Base-by-base conservation (phyloP, 2,888 invertebrate genomes). In the Drosophila mimica region DNA sequence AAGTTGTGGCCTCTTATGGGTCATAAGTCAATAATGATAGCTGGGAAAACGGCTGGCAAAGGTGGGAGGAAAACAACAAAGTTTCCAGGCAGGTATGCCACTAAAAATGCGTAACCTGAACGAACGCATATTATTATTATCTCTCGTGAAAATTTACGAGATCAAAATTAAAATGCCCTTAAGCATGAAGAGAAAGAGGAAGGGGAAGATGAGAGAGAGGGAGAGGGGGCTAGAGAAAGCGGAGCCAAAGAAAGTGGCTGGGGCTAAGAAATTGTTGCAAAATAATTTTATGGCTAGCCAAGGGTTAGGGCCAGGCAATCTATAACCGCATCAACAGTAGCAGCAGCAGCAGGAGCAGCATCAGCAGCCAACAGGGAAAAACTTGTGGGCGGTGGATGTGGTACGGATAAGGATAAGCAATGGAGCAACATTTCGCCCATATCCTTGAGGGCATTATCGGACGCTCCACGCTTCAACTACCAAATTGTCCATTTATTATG, bases 401-500 rank as follows among this genome's bases (percentile, higher is more conserved):
- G 15, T 40, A 36, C 17, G 56, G 43, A 54, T 65, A 65, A 63
- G 78, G 58, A 73, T 73, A 76, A 57, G 66, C 62, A 57, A 49
- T 79, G 64, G 64, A 56, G 63, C 33, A 69, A 68, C 53, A 66
- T 59, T 76, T 69, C 73, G 82, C 81, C 75, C 78, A 89, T 72
- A 88, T 85, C 90, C 90, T 84, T 89, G 74, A 58, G 85, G 82
- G 79, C 88, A 76, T 73, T 79, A 88, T 76, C 77, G 77, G 72
- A 76, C 72, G 71, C 76, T 81, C 82, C 76, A 88, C 90, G 88
- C 88, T 85, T 85, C 89, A 88, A 75, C 91, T 83, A 83, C 81
- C 86, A 89, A 89, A 89, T 89, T 91, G 91, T 91, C 88, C 91
- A 90, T 91, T 90, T 90, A 91, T 90, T 91, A 91, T 90, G 91